Evolutionary conservation across 2,888 invertebrate genomes (phyloP).

Genomic region (Troides aeacus): DNA sequence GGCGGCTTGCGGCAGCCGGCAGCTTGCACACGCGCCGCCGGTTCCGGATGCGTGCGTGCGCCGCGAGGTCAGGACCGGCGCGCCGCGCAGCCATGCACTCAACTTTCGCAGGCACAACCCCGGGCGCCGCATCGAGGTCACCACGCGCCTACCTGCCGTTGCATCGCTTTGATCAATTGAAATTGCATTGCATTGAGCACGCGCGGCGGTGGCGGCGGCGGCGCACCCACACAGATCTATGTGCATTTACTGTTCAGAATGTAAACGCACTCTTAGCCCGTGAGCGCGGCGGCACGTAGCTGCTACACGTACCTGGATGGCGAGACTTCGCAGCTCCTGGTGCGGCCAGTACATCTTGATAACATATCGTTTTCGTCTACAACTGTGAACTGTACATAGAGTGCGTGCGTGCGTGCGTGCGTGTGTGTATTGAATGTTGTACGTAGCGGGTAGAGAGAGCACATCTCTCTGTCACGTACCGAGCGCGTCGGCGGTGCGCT

Average conservation of each 20-base stretch:
- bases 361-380: too few relatives aligned
- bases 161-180: neutral
- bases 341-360: too few relatives aligned
- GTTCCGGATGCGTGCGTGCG: conserved; percentile 32
- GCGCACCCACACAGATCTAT: conserved; percentile 34
- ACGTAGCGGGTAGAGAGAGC: conserved; percentile 46
- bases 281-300: too few relatives aligned
- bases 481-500: conserved; percentile 83
- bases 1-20: conserved; percentile 32
- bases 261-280: too few relatives aligned
- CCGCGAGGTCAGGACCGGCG: conserved; percentile 28
- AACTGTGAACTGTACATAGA: too few relatives aligned
- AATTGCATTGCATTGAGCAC: neutral
- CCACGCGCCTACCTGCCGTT: conserved; percentile 49
- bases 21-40: conserved; percentile 33
- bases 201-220: conserved; percentile 46
- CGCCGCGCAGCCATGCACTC: conserved; percentile 49
- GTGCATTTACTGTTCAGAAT: too few relatives aligned
- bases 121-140: conserved; percentile 48
- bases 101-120: conserved; percentile 60
- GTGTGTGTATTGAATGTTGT: too few relatives aligned
- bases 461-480: conserved; percentile 71
- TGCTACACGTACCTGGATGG: too few relatives aligned
- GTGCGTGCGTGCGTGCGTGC: too few relatives aligned
- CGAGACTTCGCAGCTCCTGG: too few relatives aligned